Evolutionary conservation across 2,888 invertebrate species (phyloP), one percentile per base, ranked within the genome.

Genomic region (Drosophila incognita): DNA sequence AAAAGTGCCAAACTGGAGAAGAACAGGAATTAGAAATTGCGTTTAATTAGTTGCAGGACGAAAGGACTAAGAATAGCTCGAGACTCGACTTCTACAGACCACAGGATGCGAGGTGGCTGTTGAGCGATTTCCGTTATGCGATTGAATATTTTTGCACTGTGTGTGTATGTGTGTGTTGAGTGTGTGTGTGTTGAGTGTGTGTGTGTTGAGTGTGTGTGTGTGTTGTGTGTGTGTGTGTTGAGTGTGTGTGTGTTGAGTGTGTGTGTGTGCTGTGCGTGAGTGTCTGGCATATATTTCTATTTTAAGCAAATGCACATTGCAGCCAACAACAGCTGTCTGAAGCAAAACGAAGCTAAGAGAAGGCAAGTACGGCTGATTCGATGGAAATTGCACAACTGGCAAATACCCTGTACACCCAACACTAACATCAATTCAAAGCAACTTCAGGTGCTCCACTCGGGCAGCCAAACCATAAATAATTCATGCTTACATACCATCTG

Each of bases 271-370:
- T 53, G 61, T 81, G 78, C 78, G 78, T 78, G 81, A 74, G 70
- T 65, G 82, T 81, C 87, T 81, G 72, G 89, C 79, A 76, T 82
- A 76, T 76, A 89, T 89, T 83, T 83, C 84, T 89, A 83, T 83
- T 89, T 87, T 69, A 84, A 84, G 87, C 79, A 75, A 87, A 65
- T 82, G 76, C 80, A 84, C 74, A 75, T 68, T 81, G 79, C 84
- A 78, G 18, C 51, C 49, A 52, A 64, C 49, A 57, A 61, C 24
- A 65, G 21, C 48, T 7, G 61, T 42, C 54, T 63, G 56, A 51
- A 64, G 56, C 52, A 64, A 63, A 48, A 58, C 53, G 56, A 59
- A 42, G 51, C 51, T 57, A 57, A 48, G 46, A 18, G 76, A 58
- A 52, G 31, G 10, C 36, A 35, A 31, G 18, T 24, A 15, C 18